Evolutionary conservation across 2,797 vertebrate genomes (phyloP).

Genomic region (Onychomys arenicola): DNA sequence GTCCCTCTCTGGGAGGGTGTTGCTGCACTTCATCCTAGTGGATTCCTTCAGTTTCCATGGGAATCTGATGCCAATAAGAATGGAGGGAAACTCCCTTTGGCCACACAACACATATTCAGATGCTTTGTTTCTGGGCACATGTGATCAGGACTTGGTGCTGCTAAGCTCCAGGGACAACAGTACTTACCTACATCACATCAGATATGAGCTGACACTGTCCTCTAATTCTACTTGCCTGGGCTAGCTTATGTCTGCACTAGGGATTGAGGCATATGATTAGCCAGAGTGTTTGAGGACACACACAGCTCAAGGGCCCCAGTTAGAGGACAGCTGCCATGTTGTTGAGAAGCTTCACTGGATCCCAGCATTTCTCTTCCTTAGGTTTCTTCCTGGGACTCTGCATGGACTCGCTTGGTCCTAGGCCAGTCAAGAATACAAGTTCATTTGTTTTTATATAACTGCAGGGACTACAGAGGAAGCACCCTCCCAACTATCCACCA

Average conservation of each 20-base stretch:
- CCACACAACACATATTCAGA: neutral
- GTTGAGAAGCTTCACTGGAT: neutral
- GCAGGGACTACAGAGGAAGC: conserved; percentile 94
- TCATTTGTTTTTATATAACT: neutral
- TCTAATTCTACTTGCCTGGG: neutral
- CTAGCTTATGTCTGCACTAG: neutral
- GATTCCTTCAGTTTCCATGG: neutral
- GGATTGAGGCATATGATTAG: neutral
- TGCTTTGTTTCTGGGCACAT: neutral
- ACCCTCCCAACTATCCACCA: conserved; percentile 92
- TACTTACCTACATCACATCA: no score
- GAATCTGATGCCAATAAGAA: neutral
- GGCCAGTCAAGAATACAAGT: neutral
- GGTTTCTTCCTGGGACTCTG: neutral
- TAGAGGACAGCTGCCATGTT: neutral
- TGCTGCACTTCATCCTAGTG: neutral
- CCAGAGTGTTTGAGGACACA: neutral
- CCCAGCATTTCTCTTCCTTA: neutral
- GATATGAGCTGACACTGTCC: no score
- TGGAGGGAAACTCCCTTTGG: neutral
- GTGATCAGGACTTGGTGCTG: neutral
- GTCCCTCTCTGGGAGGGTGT: neutral
- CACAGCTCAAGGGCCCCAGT: neutral
- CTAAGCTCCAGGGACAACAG: no score
- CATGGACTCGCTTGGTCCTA: neutral